Evolutionary conservation across 2,113 vertebrate genomes (phyloP).

Genomic region (Myotis lucifugus): DNA sequence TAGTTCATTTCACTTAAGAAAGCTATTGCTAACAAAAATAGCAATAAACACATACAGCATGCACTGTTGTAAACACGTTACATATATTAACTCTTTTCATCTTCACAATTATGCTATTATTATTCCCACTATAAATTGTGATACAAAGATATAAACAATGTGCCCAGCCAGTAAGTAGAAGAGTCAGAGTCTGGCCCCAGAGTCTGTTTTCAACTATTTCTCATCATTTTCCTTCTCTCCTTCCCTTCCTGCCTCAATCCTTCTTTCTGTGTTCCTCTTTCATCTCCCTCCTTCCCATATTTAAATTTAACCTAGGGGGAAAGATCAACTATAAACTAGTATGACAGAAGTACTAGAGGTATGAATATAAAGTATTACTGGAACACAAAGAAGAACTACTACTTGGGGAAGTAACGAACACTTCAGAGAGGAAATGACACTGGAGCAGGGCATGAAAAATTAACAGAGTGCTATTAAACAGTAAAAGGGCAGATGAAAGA

Average conservation of each 20-base stretch:
- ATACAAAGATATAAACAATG: background rate
- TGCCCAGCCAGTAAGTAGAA: background rate
- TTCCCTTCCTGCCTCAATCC: background rate
- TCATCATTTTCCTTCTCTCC: background rate
- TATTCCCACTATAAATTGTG: background rate
- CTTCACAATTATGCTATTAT: background rate
- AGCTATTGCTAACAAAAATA: background rate
- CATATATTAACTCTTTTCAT: background rate
- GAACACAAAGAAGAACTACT: background rate
- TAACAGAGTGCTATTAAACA: background rate
- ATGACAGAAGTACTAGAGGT: background rate
- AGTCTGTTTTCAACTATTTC: background rate
- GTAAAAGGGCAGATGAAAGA: background rate
- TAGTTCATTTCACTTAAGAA: background rate
- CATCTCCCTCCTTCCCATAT: background rate
- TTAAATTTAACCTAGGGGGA: background rate
- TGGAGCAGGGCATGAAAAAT: background rate
- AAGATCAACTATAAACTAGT: background rate
- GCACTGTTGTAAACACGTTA: background rate
- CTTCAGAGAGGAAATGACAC: background rate
- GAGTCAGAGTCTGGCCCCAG: background rate
- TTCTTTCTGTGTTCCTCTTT: background rate
- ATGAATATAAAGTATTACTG: background rate
- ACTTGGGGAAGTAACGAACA: background rate
- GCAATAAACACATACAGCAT: background rate